Evolutionary conservation across 2,113 vertebrate species (phyloP).

Genomic region (Sceloporus undulatus): DNA sequence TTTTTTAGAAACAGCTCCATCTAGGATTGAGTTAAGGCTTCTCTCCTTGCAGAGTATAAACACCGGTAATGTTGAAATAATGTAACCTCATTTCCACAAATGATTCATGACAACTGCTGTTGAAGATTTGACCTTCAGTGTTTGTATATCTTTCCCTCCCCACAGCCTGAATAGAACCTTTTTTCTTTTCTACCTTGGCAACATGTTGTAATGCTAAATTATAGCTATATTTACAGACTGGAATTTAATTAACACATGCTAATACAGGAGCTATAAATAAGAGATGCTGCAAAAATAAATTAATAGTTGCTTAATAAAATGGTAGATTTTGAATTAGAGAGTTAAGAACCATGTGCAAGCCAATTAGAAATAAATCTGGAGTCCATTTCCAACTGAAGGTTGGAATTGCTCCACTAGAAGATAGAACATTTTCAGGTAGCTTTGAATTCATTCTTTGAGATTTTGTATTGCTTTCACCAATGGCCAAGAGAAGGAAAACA

Average conservation of each 20-base stretch:
- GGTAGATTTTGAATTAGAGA: constrained; percentile 22
- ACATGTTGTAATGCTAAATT: neutral
- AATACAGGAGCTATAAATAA: neutral
- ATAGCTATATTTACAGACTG: neutral
- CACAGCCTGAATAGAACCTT: constrained; percentile 14
- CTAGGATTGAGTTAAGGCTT: constrained; percentile 36
- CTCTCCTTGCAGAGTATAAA: constrained; percentile 10
- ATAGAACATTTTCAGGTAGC: neutral
- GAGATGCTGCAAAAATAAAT: constrained; percentile 15
- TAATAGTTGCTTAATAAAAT: constrained; percentile 24
- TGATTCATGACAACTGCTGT: constrained; percentile 16
- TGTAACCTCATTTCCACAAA: constrained; percentile 28
- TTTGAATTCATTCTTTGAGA: neutral
- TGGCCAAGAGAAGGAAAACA: neutral
- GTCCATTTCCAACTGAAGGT: neutral
- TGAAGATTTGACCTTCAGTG: constrained; percentile 25
- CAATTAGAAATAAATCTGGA: constrained; percentile 23
- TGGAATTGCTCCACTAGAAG: constrained; percentile 7
- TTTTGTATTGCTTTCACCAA: neutral
- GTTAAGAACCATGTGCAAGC: constrained; percentile 1
- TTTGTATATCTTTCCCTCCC: constrained; percentile 6
- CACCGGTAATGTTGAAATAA: constrained; percentile 43
- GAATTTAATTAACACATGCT: constrained; percentile 2
- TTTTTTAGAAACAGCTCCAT: neutral
- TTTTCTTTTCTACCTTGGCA: constrained; percentile 7